Evolutionary conservation across 2,797 vertebrate species (phyloP).

Genomic region (Gymnocypris eckloni): DNA sequence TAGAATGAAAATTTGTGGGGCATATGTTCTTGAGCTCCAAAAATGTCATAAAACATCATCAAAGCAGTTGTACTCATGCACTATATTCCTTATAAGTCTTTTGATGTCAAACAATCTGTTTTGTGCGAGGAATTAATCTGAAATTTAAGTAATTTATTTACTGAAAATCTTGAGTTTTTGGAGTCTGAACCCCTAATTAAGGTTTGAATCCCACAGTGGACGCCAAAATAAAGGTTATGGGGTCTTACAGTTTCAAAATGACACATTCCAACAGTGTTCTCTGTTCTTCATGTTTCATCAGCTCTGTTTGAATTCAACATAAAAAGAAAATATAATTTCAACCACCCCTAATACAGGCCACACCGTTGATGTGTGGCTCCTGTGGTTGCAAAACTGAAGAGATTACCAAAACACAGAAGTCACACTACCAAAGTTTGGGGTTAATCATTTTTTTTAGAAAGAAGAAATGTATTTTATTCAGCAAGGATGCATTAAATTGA

Average conservation of each 20-base stretch:
- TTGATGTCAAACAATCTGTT: neutral
- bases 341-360: neutral
- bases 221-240: neutral
- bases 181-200: neutral
- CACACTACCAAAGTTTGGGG: neutral
- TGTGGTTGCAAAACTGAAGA: slow-evolving; percentile 1
- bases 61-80: neutral
- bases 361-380: neutral
- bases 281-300: slow-evolving; percentile 17
- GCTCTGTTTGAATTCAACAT: neutral
- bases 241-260: neutral
- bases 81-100: neutral
- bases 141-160: neutral
- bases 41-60: neutral
- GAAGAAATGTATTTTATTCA: neutral
- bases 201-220: neutral
- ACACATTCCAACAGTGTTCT: neutral
- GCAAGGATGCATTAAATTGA: neutral
- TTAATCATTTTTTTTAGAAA: neutral
- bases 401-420: neutral
- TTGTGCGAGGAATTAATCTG: neutral
- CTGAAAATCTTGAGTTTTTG: neutral
- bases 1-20: neutral
- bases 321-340: neutral
- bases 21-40: neutral